phyloP scores from a whole-genome alignment of 2,888 invertebrate species.

The Polyommatus iphigenia region DNA sequence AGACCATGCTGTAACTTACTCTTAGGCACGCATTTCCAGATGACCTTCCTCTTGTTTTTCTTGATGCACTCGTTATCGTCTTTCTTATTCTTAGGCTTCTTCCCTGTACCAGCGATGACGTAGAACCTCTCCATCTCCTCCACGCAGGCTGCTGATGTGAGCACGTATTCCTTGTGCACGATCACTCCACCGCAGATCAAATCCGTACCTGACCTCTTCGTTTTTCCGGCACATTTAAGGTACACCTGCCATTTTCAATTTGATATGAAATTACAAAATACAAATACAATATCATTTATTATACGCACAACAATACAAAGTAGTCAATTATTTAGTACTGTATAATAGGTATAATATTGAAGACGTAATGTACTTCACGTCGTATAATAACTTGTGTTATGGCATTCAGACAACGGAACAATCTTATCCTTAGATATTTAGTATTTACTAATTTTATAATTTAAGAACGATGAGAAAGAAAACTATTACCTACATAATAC shows the following conservation, averaged over 20 bases:
- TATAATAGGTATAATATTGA: no score
- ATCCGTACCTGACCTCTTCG: constrained; percentile 70
- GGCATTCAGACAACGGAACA: no score
- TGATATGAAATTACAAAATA: constrained; percentile 4
- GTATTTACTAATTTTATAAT: no score
- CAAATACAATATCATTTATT: no score
- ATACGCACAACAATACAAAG: no score
- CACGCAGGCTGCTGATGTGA: constrained; percentile 73
- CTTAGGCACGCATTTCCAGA: constrained; percentile 75
- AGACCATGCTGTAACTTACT: constrained; percentile 53
- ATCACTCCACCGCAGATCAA: constrained; percentile 74
- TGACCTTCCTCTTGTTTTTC: constrained; percentile 64
- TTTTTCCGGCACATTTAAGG: constrained; percentile 68
- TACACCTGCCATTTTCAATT: constrained; percentile 70
- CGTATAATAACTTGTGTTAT: no score
- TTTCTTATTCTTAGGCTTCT: constrained; percentile 64
- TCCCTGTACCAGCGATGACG: constrained; percentile 68
- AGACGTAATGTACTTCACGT: no score
- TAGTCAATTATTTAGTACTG: no score
- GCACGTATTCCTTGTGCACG: constrained; percentile 61
- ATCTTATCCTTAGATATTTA: no score
- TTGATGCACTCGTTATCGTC: constrained; percentile 60
- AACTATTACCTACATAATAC: no score
- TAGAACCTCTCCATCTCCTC: constrained; percentile 74
- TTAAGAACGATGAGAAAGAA: no score